Base-by-base conservation (phyloP, 2,797 vertebrate species). In the Gouania willdenowi region DNA sequence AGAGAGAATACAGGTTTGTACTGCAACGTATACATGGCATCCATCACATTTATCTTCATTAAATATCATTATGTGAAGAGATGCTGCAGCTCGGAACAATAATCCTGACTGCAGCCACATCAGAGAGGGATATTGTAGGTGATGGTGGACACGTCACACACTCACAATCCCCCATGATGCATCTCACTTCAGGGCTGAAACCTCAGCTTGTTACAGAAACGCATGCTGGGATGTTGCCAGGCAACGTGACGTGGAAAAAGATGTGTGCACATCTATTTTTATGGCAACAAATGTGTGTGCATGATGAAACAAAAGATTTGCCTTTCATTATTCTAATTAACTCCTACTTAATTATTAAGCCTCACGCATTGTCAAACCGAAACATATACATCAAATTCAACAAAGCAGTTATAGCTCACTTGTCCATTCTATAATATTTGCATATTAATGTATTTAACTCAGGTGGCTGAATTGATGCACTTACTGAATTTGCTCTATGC, bases 191-290 rank as follows among this genome's bases (percentile, higher is more conserved):
- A 32, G 68, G 71, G 77, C 70, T 68, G 71, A 70, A 71, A 71
- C 71, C 81, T 61, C 54, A 19, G 72, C 57, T 69, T 58, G 73
- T 72, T 54, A 71, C 62, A 75, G 71, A 39, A 49, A 33, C 64
- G 69, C 75, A 55, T 70, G 74, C 78, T 79, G 79, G 62, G 75
- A 52, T 28, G 79, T 83, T 82, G 85, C 80, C 77, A 81, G 54
- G 73, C 80, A 83, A 82, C 68, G 25, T 82, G 80, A 83, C 73
- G 70, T 85, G 78, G 77, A 65, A 71, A 68, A 71, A 66, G 73
- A 66, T 58, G 60, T 27, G 21, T 50, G 62, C 69, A 52, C 2
- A 29, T 62, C 48, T 42, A 37, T 60, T 30, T 58, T 34, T 62
- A 54, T 63, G 50, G 60, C n/a, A n/a, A n/a, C n/a, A n/a, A n/a